Evolutionary conservation across 2,797 vertebrate species (phyloP).

Genomic region (Alca torda): DNA sequence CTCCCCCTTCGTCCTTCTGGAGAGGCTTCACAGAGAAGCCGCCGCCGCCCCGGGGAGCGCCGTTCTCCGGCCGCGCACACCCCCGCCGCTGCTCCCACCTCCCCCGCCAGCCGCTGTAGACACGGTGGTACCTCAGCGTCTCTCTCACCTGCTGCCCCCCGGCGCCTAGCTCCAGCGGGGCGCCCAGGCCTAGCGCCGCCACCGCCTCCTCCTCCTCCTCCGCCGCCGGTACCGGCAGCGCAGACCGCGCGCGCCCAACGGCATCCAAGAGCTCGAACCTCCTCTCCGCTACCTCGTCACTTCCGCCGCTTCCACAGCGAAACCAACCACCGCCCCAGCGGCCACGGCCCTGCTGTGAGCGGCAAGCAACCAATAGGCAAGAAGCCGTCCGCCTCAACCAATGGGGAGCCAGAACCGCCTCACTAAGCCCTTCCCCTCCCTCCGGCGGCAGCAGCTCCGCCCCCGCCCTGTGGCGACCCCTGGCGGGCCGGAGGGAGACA

Average conservation of each 20-base stretch:
- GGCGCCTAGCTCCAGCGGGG: neutral
- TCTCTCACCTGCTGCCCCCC: neutral
- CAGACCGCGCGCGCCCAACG: rapidly evolving
- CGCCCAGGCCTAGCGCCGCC: neutral
- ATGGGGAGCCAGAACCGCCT: neutral
- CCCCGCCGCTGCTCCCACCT: neutral
- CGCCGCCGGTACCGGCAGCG: neutral
- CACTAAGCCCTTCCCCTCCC: neutral
- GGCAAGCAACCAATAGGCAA: neutral
- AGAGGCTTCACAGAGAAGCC: neutral
- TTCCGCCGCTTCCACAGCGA: neutral
- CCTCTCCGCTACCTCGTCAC: neutral
- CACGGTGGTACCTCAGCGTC: neutral
- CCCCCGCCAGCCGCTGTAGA: neutral
- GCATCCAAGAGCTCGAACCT: rapidly evolving
- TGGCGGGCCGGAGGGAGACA: neutral
- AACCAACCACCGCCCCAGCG: rapidly evolving
- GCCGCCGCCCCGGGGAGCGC: neutral
- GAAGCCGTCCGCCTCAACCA: neutral
- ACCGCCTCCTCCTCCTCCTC: too few relatives aligned
- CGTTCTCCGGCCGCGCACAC: neutral
- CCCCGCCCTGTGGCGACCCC: neutral
- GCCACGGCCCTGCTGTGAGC: rapidly evolving
- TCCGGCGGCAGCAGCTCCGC: neutral
- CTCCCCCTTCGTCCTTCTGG: neutral